Percentiles rank a stretch among this genome's conserved stretches.
Evolutionary conservation across 2,113 vertebrate species (phyloP).

Genomic region (Carollia perspicillata): DNA sequence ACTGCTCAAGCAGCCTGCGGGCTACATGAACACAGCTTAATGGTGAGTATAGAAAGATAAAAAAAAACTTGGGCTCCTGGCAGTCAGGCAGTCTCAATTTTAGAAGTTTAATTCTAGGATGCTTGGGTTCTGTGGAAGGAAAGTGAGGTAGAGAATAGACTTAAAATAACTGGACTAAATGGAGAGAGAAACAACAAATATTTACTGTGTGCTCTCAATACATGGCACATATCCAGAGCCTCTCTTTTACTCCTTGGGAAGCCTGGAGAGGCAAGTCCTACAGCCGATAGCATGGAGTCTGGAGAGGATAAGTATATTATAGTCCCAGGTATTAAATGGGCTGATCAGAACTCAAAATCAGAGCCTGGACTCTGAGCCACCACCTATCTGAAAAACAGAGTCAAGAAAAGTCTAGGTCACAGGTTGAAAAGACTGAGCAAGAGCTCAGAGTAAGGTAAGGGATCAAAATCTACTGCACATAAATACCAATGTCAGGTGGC

Average conservation of each 20-base stretch:
- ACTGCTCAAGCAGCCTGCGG: not conserved
- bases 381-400: not conserved
- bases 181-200: not conserved
- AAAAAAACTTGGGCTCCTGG: not conserved
- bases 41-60: not conserved
- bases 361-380: not conserved
- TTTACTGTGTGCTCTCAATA: not conserved
- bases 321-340: not conserved
- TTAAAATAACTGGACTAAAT: not conserved
- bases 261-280: not conserved
- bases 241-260: not conserved
- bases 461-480: not conserved
- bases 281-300: not conserved
- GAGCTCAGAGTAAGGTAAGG: not conserved
- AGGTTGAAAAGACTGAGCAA: not conserved
- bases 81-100: not conserved
- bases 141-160: not conserved
- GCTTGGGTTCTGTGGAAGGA: not conserved
- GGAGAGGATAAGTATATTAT: not conserved
- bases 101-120: not conserved
- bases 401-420: not conserved
- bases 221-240: accelerated
- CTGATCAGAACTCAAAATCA: not conserved
- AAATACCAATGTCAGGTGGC: not conserved
- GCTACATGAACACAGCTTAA: accelerated